Percentiles rank a stretch among this genome's conserved stretches.
These are phyloP conservation scores for Brachypteracias leptosomus DNA, from an alignment of 2,113 vertebrate species.

Conservation along the genomic window DNA sequence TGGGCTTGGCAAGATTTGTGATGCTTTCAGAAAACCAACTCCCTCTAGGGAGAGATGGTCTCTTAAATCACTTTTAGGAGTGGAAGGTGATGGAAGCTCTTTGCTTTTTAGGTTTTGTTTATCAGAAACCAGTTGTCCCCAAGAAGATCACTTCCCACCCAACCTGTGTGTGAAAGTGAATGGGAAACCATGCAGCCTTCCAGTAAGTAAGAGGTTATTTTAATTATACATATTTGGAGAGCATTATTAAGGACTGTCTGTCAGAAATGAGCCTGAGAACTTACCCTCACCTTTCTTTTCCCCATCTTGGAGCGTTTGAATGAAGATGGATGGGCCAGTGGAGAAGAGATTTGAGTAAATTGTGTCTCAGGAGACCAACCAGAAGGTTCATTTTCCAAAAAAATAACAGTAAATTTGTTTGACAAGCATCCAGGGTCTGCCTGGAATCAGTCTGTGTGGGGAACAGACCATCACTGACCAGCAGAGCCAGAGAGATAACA, in stretches of 20 bases:
- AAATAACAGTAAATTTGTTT: not conserved
- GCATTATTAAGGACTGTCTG: not conserved
- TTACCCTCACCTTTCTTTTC: not conserved
- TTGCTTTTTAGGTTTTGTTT: slow-evolving; percentile 92
- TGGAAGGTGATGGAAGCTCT: slow-evolving; percentile 45
- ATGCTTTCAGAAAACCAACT: not conserved
- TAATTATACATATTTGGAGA: not conserved
- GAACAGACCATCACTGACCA: not conserved
- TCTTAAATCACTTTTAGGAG: not conserved
- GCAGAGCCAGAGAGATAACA: not conserved
- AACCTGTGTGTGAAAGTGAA: slow-evolving; percentile 99
- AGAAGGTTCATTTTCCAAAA: not conserved
- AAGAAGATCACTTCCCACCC: slow-evolving; percentile 99
- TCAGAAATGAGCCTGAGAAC: not conserved
- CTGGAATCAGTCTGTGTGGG: not conserved
- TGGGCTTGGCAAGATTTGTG: not conserved
- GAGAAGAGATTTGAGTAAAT: not conserved
- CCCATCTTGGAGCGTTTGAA: not conserved
- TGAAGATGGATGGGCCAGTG: not conserved
- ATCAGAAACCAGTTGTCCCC: slow-evolving; percentile 99
- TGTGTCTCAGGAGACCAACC: not conserved
- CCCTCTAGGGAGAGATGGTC: not conserved
- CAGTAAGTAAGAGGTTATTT: slow-evolving; percentile 82
- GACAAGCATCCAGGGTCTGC: not conserved
- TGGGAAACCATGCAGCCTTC: slow-evolving; percentile 97